Conservation (phyloP, 2,113 vertebrate genomes). For the Pteronura brasiliensis region DNA sequence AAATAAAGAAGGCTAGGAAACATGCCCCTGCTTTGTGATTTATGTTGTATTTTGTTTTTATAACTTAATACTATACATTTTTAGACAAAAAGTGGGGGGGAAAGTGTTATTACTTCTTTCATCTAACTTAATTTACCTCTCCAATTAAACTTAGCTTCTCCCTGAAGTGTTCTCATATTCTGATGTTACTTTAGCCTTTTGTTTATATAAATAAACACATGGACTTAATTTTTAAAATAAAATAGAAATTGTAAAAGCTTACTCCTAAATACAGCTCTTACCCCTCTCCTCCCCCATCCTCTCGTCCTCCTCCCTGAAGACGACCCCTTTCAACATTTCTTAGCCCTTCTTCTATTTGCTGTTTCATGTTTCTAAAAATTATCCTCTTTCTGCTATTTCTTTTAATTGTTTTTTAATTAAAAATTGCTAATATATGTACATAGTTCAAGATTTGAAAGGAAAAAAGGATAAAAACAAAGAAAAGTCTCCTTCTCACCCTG, state of each 20-base stretch:
- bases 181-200: not conserved
- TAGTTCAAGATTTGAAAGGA: not conserved
- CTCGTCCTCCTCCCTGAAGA: not conserved
- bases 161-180: not conserved
- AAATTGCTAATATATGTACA: not conserved
- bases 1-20: not conserved
- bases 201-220: not conserved
- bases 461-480: not conserved
- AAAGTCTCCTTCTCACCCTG: not conserved
- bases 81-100: not conserved
- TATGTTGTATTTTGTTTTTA: not conserved
- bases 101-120: not conserved
- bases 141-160: not conserved
- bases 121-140: not conserved
- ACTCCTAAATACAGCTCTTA: not conserved
- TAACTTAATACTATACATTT: not conserved
- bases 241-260: not conserved
- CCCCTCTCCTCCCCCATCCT: not conserved
- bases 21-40: not conserved
- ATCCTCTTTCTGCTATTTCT: not conserved
- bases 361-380: not conserved
- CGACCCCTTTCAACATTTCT: not conserved
- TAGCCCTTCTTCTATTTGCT: not conserved
- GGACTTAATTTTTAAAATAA: not conserved
- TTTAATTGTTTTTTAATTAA: not conserved